These are phyloP conservation scores for Agelaius phoeniceus DNA, from an alignment of 2,113 vertebrate genomes.

Conservation along the genomic window DNA sequence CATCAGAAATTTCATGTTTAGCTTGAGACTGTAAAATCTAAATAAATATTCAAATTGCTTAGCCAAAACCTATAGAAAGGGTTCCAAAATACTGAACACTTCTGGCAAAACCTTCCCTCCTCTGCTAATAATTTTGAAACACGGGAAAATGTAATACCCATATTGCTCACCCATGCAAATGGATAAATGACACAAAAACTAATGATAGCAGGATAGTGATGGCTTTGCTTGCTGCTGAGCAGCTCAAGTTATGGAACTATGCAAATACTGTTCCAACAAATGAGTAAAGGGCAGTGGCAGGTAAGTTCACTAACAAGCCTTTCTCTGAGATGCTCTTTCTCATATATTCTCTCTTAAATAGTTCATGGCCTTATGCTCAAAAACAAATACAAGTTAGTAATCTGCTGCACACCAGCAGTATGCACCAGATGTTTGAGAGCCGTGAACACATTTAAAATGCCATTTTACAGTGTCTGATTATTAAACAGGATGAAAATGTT, in stretches of 20 bases:
- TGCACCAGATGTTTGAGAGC: slow-evolving; percentile 45
- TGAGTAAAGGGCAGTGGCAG: slow-evolving; percentile 32
- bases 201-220: background rate
- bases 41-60: background rate
- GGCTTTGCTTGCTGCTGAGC: slow-evolving; percentile 5
- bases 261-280: slow-evolving; percentile 24
- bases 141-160: background rate
- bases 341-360: slow-evolving; percentile 39
- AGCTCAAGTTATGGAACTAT: slow-evolving; percentile 44
- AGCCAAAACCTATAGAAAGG: background rate
- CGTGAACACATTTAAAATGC: slow-evolving; percentile 41
- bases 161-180: background rate
- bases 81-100: background rate
- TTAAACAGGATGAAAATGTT: slow-evolving; percentile 36
- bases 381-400: slow-evolving; percentile 19
- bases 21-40: background rate
- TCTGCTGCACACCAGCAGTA: slow-evolving; percentile 3
- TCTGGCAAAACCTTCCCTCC: background rate
- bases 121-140: background rate
- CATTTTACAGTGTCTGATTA: slow-evolving; percentile 39
- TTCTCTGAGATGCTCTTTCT: slow-evolving; percentile 28
- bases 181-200: background rate
- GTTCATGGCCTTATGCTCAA: slow-evolving; percentile 8
- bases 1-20: background rate
- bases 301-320: slow-evolving; percentile 30